Conservation (phyloP, 2,113 vertebrate genomes). For the Plotosus lineatus region DNA sequence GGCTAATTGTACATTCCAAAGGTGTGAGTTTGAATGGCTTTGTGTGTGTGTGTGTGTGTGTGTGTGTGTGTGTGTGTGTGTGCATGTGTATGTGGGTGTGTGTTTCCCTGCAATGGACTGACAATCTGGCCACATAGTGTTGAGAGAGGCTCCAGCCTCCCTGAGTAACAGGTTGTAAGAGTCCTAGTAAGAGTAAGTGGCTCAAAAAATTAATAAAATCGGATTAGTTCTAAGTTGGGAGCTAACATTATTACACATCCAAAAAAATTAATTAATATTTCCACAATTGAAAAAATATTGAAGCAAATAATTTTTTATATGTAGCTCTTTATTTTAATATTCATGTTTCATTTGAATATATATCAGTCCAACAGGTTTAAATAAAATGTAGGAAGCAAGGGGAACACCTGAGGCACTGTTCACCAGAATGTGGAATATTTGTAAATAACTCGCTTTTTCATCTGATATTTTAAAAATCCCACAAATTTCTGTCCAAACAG, state of each 20-base stretch:
- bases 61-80: no score
- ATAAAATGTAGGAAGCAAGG: constrained; percentile 36
- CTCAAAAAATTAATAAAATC: no score
- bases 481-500: constrained; percentile 69
- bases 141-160: no score
- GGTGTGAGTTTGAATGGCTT: no score
- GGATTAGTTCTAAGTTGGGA: no score
- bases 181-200: no score
- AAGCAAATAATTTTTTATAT: background rate
- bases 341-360: constrained; percentile 38
- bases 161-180: no score
- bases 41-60: no score
- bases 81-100: no score
- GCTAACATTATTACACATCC: no score
- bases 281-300: background rate
- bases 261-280: background rate
- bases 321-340: background rate
- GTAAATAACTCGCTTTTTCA: constrained; percentile 62
- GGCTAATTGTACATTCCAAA: background rate
- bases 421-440: constrained; percentile 54
- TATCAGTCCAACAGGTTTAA: background rate
- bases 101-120: no score
- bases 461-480: constrained; percentile 63
- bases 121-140: no score
- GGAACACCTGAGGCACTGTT: constrained; percentile 37